Evolutionary conservation across 2,888 invertebrate species (phyloP).

Genomic region (Philereme vetulata): DNA sequence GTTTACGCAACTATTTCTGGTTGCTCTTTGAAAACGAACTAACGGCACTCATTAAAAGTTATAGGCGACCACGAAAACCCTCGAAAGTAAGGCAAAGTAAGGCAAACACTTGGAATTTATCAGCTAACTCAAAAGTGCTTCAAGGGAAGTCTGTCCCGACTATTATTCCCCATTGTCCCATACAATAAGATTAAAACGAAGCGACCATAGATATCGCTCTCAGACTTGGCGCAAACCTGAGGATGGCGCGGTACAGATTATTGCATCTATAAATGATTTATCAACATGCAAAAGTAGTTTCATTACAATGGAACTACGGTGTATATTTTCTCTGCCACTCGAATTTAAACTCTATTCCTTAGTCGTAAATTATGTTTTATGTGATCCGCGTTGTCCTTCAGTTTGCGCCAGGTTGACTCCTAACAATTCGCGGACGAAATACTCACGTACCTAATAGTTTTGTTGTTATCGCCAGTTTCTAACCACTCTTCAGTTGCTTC

Average conservation of each 20-base stretch:
- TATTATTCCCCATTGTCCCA: slow-evolving; percentile 74
- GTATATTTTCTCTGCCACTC: slow-evolving; percentile 5
- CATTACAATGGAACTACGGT: slow-evolving; percentile 18
- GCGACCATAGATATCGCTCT: slow-evolving; percentile 59
- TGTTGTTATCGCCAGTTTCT: slow-evolving; percentile 74
- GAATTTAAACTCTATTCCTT: slow-evolving; percentile 9
- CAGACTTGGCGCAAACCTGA: slow-evolving; percentile 26
- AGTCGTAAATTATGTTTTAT: slow-evolving; percentile 4
- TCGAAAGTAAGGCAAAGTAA: slow-evolving; percentile 66
- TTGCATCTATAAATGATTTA: slow-evolving; percentile 28
- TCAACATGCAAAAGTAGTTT: slow-evolving; percentile 21
- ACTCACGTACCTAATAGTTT: slow-evolving; percentile 73
- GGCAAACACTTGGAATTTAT: slow-evolving; percentile 65
- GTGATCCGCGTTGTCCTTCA: slow-evolving; percentile 17
- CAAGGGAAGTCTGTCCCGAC: slow-evolving; percentile 62
- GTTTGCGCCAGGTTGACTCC: slow-evolving; percentile 41
- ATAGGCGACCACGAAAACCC: slow-evolving; percentile 63
- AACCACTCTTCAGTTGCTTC: slow-evolving; percentile 77
- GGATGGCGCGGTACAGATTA: slow-evolving; percentile 24
- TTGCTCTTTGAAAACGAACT: slow-evolving; percentile 65
- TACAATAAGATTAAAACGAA: slow-evolving; percentile 77
- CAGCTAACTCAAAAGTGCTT: slow-evolving; percentile 71
- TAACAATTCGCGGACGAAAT: slow-evolving; percentile 66
- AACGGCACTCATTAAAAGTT: slow-evolving; percentile 77
- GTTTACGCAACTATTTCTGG: slow-evolving; percentile 57